A percentile compares a stretch with the other conserved stretches of the same genome.
phyloP scores from a whole-genome alignment of 2,888 invertebrate genomes.

The Drepana falcataria region DNA sequence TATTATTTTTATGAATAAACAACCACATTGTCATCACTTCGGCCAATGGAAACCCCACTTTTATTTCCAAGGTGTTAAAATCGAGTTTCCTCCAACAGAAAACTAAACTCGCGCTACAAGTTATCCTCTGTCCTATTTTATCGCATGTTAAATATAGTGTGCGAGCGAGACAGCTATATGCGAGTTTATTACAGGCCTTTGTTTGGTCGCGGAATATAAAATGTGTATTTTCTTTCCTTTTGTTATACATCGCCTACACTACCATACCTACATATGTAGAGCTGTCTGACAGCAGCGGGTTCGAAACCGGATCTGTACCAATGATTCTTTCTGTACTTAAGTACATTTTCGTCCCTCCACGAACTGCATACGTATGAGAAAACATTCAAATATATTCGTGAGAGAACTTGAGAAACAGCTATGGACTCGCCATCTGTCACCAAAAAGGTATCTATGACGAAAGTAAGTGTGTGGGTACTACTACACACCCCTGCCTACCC shows the following conservation, averaged over 20 bases:
- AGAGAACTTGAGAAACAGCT: no score
- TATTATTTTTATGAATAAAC: neutral
- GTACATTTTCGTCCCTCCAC: no score
- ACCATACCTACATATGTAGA: neutral
- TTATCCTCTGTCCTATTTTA: neutral
- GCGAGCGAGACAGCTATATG: neutral
- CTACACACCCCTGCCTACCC: no score
- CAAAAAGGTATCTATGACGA: no score
- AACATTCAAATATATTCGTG: no score
- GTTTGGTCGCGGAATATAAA: conserved; percentile 2
- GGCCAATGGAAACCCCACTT: neutral
- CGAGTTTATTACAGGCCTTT: neutral
- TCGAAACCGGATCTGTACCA: no score
- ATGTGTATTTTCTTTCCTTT: neutral
- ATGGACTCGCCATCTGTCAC: no score
- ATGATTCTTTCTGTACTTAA: no score
- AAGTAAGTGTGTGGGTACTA: no score
- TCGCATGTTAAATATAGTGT: neutral
- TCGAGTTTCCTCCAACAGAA: neutral
- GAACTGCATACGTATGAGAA: no score
- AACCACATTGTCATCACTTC: neutral
- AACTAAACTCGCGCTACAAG: no score
- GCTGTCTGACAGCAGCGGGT: no score
- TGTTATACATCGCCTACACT: neutral
- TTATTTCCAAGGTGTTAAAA: neutral